Conservation (phyloP, 2,797 vertebrate species). For the Poeciliopsis turneri region DNA sequence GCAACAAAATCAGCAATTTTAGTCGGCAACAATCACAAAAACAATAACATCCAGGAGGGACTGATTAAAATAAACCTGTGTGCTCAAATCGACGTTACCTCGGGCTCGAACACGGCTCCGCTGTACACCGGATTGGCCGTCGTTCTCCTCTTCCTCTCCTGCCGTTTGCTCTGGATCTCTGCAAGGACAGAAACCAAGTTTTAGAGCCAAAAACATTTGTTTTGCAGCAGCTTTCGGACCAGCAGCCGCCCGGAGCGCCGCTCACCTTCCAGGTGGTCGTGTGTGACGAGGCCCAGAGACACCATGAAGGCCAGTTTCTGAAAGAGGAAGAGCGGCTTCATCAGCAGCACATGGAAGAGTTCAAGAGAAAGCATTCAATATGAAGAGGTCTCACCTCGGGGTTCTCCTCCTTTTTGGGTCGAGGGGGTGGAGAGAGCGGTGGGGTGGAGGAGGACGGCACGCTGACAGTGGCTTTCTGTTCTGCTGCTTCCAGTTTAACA, state of each 20-base stretch:
- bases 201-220: neutral
- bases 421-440: constrained; percentile 81
- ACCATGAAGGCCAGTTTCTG: constrained; percentile 99
- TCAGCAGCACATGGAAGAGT: neutral
- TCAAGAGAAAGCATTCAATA: neutral
- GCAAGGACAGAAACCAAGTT: constrained; percentile 53
- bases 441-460: constrained; percentile 82
- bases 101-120: constrained; percentile 96
- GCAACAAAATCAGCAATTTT: too few species aligned
- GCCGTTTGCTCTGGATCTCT: constrained; percentile 99
- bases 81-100: constrained; percentile 34
- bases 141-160: constrained; percentile 97
- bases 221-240: neutral
- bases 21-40: too few species aligned
- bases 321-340: constrained; percentile 36
- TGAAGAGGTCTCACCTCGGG: constrained; percentile 85
- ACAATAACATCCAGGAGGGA: too few species aligned
- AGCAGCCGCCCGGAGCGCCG: neutral
- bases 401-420: constrained; percentile 94
- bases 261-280: constrained; percentile 97
- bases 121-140: constrained; percentile 99
- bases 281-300: constrained; percentile 95
- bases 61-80: neutral
- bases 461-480: constrained; percentile 86
- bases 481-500: constrained; percentile 89